phyloP scores from a whole-genome alignment of 2,888 invertebrate species.

The Ethmia dodecea region DNA sequence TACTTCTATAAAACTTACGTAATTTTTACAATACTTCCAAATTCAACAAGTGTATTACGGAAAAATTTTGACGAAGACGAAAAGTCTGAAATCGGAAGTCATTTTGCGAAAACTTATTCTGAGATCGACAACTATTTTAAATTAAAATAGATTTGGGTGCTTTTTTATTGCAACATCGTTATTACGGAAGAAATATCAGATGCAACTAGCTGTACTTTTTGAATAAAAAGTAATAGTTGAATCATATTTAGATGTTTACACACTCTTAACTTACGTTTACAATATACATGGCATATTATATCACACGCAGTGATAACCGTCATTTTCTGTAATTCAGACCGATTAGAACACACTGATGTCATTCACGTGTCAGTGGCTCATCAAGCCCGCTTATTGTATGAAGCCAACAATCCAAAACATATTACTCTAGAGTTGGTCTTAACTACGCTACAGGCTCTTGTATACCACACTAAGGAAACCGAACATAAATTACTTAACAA shows the following conservation, averaged over 20 bases:
- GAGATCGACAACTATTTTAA: constrained; percentile 18
- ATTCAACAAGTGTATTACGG: not conserved
- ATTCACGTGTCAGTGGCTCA: constrained; percentile 10
- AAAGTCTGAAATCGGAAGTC: constrained; percentile 2
- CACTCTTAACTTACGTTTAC: constrained; percentile 18
- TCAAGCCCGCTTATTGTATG: constrained; percentile 5
- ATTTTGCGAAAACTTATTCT: constrained; percentile 15
- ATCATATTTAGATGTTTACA: constrained; percentile 14
- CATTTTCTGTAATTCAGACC: constrained; percentile 21
- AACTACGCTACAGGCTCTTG: constrained; percentile 30
- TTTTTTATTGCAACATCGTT: not conserved
- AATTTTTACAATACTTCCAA: constrained; percentile 52
- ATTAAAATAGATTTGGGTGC: not conserved
- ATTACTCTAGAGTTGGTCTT: constrained; percentile 12
- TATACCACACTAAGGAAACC: constrained; percentile 35
- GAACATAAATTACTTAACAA: constrained; percentile 61
- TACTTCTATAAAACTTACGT: constrained; percentile 58
- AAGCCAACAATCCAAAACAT: constrained; percentile 5
- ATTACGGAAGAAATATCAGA: constrained; percentile 5
- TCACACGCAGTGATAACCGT: constrained; percentile 24
- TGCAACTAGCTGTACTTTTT: constrained; percentile 25
- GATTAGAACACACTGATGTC: constrained; percentile 18
- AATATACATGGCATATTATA: constrained; percentile 32
- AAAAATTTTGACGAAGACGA: not conserved
- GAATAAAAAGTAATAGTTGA: constrained; percentile 24